These are phyloP conservation scores for Adelosebastes latens DNA, from an alignment of 2,797 vertebrate genomes.

Conservation along the genomic window DNA sequence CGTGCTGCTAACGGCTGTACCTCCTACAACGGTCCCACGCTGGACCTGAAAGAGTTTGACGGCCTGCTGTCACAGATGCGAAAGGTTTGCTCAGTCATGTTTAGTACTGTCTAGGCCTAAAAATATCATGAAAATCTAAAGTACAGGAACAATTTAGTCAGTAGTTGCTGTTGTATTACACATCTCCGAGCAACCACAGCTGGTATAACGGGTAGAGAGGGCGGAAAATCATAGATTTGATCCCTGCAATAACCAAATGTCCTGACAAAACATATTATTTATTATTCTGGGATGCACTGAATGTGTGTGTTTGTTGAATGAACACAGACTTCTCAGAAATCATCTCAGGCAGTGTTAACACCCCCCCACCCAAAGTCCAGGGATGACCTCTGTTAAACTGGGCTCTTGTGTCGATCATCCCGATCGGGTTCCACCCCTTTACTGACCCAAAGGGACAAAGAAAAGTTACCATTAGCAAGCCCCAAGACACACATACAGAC, in stretches of 20 bases:
- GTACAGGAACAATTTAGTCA: not conserved
- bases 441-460: not conserved
- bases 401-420: not conserved
- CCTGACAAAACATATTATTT: not conserved
- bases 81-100: slow-evolving; percentile 85
- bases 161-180: not conserved
- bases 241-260: not conserved
- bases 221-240: not conserved
- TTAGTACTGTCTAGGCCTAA: not conserved
- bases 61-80: slow-evolving; percentile 94
- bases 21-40: slow-evolving; percentile 90
- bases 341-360: not conserved
- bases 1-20: slow-evolving; percentile 92
- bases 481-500: slow-evolving; percentile 4
- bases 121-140: not conserved
- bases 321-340: slow-evolving; percentile 14
- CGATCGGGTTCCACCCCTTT: not conserved
- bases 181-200: not conserved
- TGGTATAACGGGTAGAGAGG: not conserved
- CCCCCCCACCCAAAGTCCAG: not conserved
- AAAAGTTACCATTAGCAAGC: slow-evolving; percentile 4
- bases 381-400: slow-evolving; percentile 1
- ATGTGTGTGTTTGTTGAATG: not conserved
- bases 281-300: not conserved
- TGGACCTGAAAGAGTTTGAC: slow-evolving; percentile 96